Evolutionary conservation across 2,888 invertebrate species (phyloP), one percentile per base, ranked within the genome.

Genomic region (Laspeyria flexula): DNA sequence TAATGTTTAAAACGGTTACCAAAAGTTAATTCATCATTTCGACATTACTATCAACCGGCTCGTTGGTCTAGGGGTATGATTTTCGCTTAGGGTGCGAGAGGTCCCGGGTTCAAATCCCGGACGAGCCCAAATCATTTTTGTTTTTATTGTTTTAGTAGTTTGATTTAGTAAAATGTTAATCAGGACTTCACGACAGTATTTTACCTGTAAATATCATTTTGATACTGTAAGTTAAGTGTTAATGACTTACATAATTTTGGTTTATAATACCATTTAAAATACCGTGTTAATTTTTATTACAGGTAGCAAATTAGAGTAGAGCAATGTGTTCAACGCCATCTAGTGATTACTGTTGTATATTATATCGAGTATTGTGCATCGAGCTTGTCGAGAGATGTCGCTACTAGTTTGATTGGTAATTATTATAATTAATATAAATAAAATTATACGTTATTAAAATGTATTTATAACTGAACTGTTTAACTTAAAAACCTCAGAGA

Each of bases 41-140:
- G n/a, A n/a, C n/a, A n/a, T n/a, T n/a, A n/a, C n/a, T n/a, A n/a
- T n/a, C n/a, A n/a, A n/a, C 56, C 67, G 92, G 91, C 91, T 92
- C 92, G 91, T 92, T 93, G 92, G 92, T 93, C 92, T 92, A 92
- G 92, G 91, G 92, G 92, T 92, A 92, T 92, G 90, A 92, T 92
- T 92, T 87, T 91, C 92, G 92, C 91, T 92, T 92, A 86, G 91
- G 92, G 91, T 92, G 92, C 91, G 92, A 92, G 90, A 91, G 92
- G 92, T 92, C 91, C 90, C 90, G 90, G 92, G 93, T 92, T 93
- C 92, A 92, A 93, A 91, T 93, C 92, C 92, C 92, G 92, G 92
- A 90, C 91, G 91, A 92, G 91, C 92, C 91, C 92, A 75, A 70
- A 16, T 3, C 45, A 48, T 71, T 77, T 27, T 43, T 13, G 23